Conservation (phyloP, 2,113 vertebrate genomes). For the Natator depressus region DNA sequence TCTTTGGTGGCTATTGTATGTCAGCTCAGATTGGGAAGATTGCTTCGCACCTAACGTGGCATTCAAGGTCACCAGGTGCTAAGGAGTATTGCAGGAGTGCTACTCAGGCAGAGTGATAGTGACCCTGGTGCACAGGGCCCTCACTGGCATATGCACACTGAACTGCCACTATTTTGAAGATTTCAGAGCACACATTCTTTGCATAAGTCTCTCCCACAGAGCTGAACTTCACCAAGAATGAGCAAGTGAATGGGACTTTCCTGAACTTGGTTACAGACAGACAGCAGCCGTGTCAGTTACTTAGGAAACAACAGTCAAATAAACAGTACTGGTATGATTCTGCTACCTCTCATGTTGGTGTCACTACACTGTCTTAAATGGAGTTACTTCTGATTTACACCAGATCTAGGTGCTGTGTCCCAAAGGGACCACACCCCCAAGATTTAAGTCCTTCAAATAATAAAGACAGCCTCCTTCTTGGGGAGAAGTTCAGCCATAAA, state of each 20-base stretch:
- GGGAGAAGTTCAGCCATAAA: not conserved
- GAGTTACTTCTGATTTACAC: not conserved
- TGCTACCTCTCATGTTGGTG: not conserved
- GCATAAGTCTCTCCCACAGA: not conserved
- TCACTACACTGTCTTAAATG: not conserved
- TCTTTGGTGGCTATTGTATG: not conserved
- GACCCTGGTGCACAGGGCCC: not conserved
- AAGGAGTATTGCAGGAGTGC: not conserved
- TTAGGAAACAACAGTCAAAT: not conserved
- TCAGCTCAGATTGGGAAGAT: too few relatives aligned
- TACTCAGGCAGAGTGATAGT: not conserved
- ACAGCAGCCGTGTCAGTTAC: not conserved
- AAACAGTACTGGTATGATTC: not conserved
- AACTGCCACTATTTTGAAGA: not conserved
- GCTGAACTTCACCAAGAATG: not conserved
- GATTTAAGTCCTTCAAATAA: not conserved
- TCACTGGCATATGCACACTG: not conserved
- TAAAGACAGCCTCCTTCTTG: not conserved
- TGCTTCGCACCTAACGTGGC: too few relatives aligned
- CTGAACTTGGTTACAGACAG: not conserved
- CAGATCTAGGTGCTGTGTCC: not conserved
- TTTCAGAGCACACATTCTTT: not conserved
- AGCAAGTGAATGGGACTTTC: not conserved
- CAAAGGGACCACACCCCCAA: not conserved
- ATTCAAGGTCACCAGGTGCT: not conserved